These are phyloP conservation scores for Perca fluviatilis DNA, from an alignment of 2,113 vertebrate species.

Conservation along the genomic window DNA sequence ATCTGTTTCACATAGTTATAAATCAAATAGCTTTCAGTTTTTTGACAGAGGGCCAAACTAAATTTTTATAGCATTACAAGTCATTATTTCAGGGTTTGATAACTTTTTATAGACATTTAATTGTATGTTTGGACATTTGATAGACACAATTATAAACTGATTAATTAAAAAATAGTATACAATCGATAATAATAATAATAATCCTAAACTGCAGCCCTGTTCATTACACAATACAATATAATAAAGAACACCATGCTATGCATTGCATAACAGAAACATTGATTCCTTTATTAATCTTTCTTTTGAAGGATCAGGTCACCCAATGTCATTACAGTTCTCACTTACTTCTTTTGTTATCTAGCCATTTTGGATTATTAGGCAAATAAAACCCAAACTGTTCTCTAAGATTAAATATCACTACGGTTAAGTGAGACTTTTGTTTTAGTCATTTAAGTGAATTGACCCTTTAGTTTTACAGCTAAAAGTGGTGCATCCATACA, in stretches of 20 bases:
- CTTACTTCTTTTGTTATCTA: too few species aligned
- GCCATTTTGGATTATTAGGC: too few species aligned
- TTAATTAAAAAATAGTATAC: neutral
- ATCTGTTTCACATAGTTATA: slow-evolving; percentile 14
- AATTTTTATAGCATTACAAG: neutral
- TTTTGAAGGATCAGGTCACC: neutral
- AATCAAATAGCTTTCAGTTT: neutral
- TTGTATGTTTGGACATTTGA: slow-evolving; percentile 5
- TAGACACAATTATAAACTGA: neutral
- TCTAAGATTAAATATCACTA: too few species aligned
- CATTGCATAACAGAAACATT: neutral
- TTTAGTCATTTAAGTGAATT: neutral
- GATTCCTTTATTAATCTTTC: neutral
- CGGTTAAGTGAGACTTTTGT: neutral
- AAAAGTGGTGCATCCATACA: neutral
- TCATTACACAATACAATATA: neutral
- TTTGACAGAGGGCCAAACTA: neutral
- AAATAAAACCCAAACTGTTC: too few species aligned
- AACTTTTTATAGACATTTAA: slow-evolving; percentile 8
- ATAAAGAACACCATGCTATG: neutral
- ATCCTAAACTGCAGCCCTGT: neutral
- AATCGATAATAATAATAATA: neutral
- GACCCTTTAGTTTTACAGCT: neutral
- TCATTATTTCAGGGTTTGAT: neutral
- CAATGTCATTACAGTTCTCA: too few species aligned